These are phyloP conservation scores for Spilosoma lubricipeda DNA, from an alignment of 2,888 invertebrate genomes.

Conservation along the genomic window DNA sequence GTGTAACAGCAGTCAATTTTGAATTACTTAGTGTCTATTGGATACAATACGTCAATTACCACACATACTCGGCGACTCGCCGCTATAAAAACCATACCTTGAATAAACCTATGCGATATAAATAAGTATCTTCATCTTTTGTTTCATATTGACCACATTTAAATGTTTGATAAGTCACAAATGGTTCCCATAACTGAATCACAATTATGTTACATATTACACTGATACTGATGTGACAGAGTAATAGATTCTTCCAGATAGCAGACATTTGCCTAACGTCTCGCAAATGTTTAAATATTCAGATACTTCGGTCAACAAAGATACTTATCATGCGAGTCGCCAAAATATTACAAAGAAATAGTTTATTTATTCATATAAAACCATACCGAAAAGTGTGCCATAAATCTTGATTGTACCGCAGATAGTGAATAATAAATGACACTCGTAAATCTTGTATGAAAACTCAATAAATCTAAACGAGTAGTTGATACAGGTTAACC, in stretches of 20 bases:
- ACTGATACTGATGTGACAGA: background rate
- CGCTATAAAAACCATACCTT: background rate
- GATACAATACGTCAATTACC: no score
- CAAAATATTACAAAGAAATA: conserved; percentile 63
- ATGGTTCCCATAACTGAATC: background rate
- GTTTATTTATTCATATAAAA: conserved; percentile 73
- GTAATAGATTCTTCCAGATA: background rate
- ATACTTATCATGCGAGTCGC: conserved; percentile 44
- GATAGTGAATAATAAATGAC: conserved; percentile 84
- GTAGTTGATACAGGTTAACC: conserved; percentile 71
- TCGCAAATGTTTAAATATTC: conserved; percentile 31
- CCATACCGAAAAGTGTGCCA: conserved; percentile 77
- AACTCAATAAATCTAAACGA: conserved; percentile 81
- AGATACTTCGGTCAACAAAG: conserved; percentile 37
- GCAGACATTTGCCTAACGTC: background rate
- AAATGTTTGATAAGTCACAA: background rate
- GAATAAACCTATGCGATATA: background rate
- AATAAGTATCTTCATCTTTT: no score
- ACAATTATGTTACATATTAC: background rate
- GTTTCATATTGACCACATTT: background rate
- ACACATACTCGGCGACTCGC: no score
- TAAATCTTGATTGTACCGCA: conserved; percentile 80
- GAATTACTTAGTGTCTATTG: no score
- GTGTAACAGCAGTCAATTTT: no score
- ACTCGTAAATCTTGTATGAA: conserved; percentile 83